phyloP scores from a whole-genome alignment of 2,797 vertebrate genomes.

The Molossus molossus region DNA sequence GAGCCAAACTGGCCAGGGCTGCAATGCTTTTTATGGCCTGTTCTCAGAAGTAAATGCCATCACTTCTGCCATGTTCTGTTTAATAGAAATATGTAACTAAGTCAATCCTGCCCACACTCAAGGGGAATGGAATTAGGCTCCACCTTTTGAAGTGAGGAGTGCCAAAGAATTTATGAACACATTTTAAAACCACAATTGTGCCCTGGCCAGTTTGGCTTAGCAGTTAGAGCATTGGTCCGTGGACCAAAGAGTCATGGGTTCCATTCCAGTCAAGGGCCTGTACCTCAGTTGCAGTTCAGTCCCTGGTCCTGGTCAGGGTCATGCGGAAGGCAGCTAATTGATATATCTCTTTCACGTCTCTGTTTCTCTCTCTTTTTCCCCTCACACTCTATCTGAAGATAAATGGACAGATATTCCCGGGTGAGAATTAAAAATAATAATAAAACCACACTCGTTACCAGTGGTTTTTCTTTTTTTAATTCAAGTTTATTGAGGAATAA shows the following conservation, averaged over 20 bases:
- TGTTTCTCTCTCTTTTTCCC: too few relatives aligned
- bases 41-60: slow-evolving; percentile 7
- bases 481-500: slow-evolving; percentile 37
- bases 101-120: background rate
- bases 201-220: too few relatives aligned
- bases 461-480: background rate
- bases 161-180: slow-evolving; percentile 36
- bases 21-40: background rate
- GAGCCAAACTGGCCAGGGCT: background rate
- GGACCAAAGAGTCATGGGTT: too few relatives aligned
- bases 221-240: too few relatives aligned
- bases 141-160: background rate
- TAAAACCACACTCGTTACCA: slow-evolving; percentile 11
- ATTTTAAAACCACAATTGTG: slow-evolving; percentile 14
- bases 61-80: background rate
- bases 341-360: too few relatives aligned
- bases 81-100: background rate
- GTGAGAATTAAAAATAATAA: too few relatives aligned
- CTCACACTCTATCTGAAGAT: too few relatives aligned
- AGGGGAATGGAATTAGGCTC: background rate
- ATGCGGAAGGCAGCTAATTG: too few relatives aligned
- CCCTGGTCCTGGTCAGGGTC: too few relatives aligned
- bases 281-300: too few relatives aligned
- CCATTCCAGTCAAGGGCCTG: too few relatives aligned
- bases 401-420: too few relatives aligned